Percentiles rank a stretch among this genome's conserved stretches.
These are phyloP conservation scores for Eupithecia subumbrata DNA, from an alignment of 2,888 invertebrate genomes.

Conservation along the genomic window DNA sequence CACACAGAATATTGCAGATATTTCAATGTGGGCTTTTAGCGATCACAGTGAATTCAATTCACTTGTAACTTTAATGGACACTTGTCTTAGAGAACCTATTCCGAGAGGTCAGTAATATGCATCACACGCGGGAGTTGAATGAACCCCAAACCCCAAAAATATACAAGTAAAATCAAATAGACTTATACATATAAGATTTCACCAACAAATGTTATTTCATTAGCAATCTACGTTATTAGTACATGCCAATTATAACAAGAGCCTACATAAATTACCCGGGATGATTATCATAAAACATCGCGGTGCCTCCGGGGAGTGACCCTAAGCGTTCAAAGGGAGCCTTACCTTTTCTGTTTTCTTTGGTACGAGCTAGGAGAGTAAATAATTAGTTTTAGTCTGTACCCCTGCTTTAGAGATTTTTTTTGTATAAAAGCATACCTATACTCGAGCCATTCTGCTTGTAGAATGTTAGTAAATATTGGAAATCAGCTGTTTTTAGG, in stretches of 20 bases:
- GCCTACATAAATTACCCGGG: conserved; percentile 64
- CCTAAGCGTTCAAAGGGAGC: conserved; percentile 60
- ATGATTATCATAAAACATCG: conserved; percentile 71
- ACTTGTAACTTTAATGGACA: neutral
- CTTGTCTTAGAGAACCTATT: neutral
- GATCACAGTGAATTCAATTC: neutral
- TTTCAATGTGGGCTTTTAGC: neutral
- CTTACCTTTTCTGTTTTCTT: conserved; percentile 50
- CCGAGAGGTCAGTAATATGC: neutral
- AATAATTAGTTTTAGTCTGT: neutral
- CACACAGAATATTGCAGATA: neutral
- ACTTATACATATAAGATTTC: too few species aligned
- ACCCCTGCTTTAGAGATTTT: neutral
- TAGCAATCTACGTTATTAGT: conserved; percentile 44
- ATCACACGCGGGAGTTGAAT: neutral
- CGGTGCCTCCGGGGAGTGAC: conserved; percentile 62
- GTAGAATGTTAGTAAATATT: too few species aligned
- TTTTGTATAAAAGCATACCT: neutral
- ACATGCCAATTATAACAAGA: conserved; percentile 55
- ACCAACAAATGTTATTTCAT: neutral
- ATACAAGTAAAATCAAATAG: neutral
- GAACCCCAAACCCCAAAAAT: neutral
- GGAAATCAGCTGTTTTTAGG: too few species aligned
- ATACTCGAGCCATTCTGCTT: too few species aligned
- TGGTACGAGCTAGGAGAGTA: conserved; percentile 36